These are phyloP conservation scores for Acanthochromis polyacanthus DNA, from an alignment of 2,113 vertebrate genomes.

Conservation along the genomic window DNA sequence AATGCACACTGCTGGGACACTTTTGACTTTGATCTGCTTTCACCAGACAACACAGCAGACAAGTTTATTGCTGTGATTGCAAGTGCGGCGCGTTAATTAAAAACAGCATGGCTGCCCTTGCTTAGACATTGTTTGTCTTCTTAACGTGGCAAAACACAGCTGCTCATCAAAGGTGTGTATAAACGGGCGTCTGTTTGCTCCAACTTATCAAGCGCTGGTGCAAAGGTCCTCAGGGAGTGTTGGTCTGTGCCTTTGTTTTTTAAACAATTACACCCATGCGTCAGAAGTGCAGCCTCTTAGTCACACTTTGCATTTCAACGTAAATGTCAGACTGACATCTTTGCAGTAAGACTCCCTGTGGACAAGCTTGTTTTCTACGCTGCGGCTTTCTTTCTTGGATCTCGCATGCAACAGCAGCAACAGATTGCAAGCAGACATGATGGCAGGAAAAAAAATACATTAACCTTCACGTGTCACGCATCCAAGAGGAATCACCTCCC, in stretches of 20 bases:
- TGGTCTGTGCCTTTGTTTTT: constrained; percentile 32
- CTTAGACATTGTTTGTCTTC: constrained; percentile 71
- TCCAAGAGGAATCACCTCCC: not conserved
- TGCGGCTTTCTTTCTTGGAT: constrained; percentile 13
- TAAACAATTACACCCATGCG: constrained; percentile 57
- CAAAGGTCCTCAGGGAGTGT: constrained; percentile 45
- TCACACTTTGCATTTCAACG: constrained; percentile 51
- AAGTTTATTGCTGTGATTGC: constrained; percentile 77
- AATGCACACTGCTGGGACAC: constrained; percentile 39
- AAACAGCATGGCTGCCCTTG: constrained; percentile 72
- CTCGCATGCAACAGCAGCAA: not conserved
- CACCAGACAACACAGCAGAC: constrained; percentile 62
- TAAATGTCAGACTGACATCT: constrained; percentile 61
- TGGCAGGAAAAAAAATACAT: constrained; percentile 19
- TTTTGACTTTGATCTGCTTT: constrained; percentile 79
- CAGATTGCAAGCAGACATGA: constrained; percentile 8
- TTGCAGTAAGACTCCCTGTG: constrained; percentile 30
- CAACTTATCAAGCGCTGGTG: constrained; percentile 61
- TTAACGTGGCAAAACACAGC: constrained; percentile 65
- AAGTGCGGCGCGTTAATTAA: constrained; percentile 79
- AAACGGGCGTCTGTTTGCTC: constrained; percentile 74
- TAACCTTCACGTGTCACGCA: constrained; percentile 2
- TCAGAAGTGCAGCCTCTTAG: constrained; percentile 38
- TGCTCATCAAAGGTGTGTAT: constrained; percentile 75
- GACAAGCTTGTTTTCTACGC: constrained; percentile 33